Conservation (phyloP, 2,113 vertebrate species). For the Hippocampus comes region DNA sequence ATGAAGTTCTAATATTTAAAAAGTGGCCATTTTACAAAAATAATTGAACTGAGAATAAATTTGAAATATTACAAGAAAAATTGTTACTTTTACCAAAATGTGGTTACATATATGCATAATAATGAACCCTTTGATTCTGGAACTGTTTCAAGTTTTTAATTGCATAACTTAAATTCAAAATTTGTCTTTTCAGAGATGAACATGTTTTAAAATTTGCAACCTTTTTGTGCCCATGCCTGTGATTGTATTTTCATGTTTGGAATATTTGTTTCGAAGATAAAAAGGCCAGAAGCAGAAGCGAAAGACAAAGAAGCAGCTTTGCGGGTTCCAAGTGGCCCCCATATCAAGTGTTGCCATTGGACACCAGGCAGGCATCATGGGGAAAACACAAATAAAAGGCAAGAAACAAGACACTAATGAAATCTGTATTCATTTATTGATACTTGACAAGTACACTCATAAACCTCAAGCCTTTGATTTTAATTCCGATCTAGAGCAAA, state of each 20-base stretch:
- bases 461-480: not conserved
- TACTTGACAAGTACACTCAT: not conserved
- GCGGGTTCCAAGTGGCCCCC: not conserved
- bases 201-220: too few relatives aligned
- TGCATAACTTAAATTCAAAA: too few relatives aligned
- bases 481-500: slow-evolving; percentile 74
- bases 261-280: not conserved
- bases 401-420: slow-evolving; percentile 5
- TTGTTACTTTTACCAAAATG: too few relatives aligned
- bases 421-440: not conserved
- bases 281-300: not conserved
- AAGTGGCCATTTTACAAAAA: not conserved
- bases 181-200: too few relatives aligned
- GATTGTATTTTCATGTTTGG: not conserved
- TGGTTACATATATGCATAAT: too few relatives aligned
- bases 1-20: not conserved
- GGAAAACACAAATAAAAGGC: slow-evolving; percentile 73
- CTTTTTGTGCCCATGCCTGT: not conserved
- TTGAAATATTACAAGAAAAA: not conserved
- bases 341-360: slow-evolving; percentile 14
- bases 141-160: too few relatives aligned
- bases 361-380: slow-evolving; percentile 61
- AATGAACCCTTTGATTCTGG: too few relatives aligned
- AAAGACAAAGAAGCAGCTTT: not conserved
- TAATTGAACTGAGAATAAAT: not conserved